phyloP scores from a whole-genome alignment of 2,113 vertebrate genomes.

The Melozone crissalis region DNA sequence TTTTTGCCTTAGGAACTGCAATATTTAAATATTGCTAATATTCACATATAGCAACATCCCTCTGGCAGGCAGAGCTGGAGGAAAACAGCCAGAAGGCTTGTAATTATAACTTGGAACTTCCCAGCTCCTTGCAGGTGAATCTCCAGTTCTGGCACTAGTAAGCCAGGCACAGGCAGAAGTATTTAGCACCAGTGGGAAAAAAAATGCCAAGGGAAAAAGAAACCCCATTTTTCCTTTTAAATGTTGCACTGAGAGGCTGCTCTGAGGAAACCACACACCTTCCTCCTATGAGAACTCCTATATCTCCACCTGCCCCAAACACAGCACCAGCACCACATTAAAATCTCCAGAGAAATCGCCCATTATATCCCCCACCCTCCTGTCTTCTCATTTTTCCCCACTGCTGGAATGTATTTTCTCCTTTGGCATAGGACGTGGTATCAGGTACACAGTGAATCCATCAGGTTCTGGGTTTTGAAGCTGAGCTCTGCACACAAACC shows the following conservation, averaged over 20 bases:
- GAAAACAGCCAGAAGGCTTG: constrained; percentile 2
- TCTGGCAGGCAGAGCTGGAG: background rate
- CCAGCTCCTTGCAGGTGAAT: background rate
- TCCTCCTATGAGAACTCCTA: background rate
- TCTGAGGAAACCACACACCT: background rate
- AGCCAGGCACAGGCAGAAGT: background rate
- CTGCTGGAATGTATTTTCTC: background rate
- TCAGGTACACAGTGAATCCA: background rate
- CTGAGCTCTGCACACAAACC: background rate
- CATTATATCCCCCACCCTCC: background rate
- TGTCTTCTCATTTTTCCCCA: background rate
- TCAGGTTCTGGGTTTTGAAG: background rate
- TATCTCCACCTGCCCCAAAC: background rate
- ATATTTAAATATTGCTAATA: constrained; percentile 33
- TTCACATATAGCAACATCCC: background rate
- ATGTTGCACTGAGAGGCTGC: background rate
- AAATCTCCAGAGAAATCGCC: background rate
- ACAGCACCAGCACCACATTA: background rate
- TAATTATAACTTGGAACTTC: background rate
- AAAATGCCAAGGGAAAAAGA: background rate
- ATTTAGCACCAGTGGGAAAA: background rate
- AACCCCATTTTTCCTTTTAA: background rate
- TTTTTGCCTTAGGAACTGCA: constrained; percentile 5
- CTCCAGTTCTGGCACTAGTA: background rate
- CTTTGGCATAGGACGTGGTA: fast-evolving